Percentiles rank a stretch among this genome's conserved stretches.
Evolutionary conservation across 2,888 invertebrate species (phyloP).

Genomic region (Megastigmus dorsalis): DNA sequence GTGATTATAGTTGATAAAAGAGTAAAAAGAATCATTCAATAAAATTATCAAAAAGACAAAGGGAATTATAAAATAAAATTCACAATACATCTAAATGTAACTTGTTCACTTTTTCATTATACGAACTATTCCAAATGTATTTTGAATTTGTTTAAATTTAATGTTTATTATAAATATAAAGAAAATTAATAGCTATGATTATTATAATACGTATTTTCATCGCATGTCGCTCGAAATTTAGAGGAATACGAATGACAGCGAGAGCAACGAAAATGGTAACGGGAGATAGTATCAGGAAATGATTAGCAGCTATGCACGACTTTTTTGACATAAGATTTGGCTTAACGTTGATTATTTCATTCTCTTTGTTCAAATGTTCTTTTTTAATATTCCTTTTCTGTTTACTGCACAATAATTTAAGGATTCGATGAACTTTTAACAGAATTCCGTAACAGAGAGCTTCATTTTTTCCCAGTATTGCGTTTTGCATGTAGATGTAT

Average conservation of each 20-base stretch:
- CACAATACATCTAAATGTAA: too few relatives aligned
- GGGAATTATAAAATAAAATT: too few relatives aligned
- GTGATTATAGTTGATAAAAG: background rate
- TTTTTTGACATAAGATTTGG: slow-evolving; percentile 37
- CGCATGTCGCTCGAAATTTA: slow-evolving; percentile 62
- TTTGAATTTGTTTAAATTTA: slow-evolving; percentile 7
- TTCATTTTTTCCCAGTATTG: slow-evolving; percentile 2
- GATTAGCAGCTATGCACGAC: slow-evolving; percentile 61
- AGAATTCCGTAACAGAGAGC: background rate
- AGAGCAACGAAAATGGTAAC: slow-evolving; percentile 68
- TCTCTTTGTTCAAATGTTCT: background rate
- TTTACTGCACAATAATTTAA: slow-evolving; percentile 9
- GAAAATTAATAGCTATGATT: slow-evolving; percentile 20
- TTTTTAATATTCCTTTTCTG: background rate
- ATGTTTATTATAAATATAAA: slow-evolving; percentile 10
- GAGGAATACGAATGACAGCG: slow-evolving; percentile 66
- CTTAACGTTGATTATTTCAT: slow-evolving; percentile 30
- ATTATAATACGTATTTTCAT: slow-evolving; percentile 58
- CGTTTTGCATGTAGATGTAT: slow-evolving; percentile 32
- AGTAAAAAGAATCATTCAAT: background rate
- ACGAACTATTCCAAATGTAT: background rate
- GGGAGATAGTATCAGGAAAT: slow-evolving; percentile 63
- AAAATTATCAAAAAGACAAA: background rate
- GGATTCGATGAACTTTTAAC: slow-evolving; percentile 14
- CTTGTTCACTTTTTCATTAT: background rate